These are phyloP conservation scores for Microcebus tavaratra DNA, from an alignment of 2,113 vertebrate species.

Conservation along the genomic window DNA sequence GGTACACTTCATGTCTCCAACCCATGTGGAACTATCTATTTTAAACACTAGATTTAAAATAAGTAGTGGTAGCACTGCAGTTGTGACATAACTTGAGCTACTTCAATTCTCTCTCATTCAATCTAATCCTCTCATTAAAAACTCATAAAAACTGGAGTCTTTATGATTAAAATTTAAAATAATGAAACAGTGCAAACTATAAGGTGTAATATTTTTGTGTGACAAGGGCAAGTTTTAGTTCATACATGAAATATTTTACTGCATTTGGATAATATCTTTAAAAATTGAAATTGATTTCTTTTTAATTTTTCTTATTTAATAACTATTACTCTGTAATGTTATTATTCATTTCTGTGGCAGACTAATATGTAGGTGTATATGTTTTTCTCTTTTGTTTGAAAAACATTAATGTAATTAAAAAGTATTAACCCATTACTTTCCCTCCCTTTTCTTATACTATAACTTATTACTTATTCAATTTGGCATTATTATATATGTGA, in stretches of 20 bases:
- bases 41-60: background rate
- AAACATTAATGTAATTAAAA: background rate
- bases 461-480: background rate
- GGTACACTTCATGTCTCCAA: no score
- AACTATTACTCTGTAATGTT: background rate
- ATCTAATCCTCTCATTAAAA: background rate
- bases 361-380: background rate
- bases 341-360: background rate
- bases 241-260: background rate
- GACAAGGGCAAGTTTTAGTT: background rate
- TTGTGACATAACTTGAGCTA: background rate
- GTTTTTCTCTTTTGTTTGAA: background rate
- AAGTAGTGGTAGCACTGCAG: no score
- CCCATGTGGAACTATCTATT: background rate
- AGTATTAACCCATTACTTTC: background rate
- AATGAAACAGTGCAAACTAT: background rate
- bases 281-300: slow-evolving; percentile 3
- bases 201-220: background rate
- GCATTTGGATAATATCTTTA: background rate
- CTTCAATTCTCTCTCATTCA: background rate
- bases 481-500: background rate
- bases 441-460: background rate
- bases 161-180: slow-evolving; percentile 28
- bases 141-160: background rate
- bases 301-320: background rate